phyloP scores from a whole-genome alignment of 2,113 vertebrate species.

The Parus major region DNA sequence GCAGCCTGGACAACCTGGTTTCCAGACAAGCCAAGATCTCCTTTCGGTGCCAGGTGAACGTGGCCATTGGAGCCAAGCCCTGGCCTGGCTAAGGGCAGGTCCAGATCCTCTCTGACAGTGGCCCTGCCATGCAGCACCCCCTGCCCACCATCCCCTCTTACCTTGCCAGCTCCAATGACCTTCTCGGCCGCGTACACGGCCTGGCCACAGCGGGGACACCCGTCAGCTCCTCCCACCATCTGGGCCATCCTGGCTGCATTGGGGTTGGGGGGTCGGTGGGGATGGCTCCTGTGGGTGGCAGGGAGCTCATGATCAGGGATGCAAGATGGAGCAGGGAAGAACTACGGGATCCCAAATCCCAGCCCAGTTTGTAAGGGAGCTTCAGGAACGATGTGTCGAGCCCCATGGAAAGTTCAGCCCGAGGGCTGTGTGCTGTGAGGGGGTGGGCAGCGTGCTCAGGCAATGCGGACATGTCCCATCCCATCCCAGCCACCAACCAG shows the following conservation, averaged over 20 bases:
- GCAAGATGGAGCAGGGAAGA: not conserved
- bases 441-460: not conserved
- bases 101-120: not conserved
- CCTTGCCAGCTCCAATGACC: slow-evolving; percentile 91
- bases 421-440: not conserved
- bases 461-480: not conserved
- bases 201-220: slow-evolving; percentile 88
- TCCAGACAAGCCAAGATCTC: not conserved
- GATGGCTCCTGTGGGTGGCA: slow-evolving; percentile 51
- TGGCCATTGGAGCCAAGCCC: not conserved
- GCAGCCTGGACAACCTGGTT: not conserved
- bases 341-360: not conserved
- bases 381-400: not conserved
- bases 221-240: slow-evolving; percentile 85
- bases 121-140: not conserved
- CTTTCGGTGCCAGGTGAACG: not conserved
- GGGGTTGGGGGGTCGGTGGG: slow-evolving; percentile 84
- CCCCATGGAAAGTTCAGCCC: not conserved
- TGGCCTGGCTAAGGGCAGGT: not conserved
- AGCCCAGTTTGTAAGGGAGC: not conserved
- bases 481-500: not conserved
- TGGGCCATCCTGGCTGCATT: slow-evolving; percentile 86
- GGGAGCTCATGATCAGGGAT: not conserved
- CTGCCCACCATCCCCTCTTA: slow-evolving; percentile 52
- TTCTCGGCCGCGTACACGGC: slow-evolving; percentile 92